Percentiles rank a stretch among this genome's conserved stretches.
phyloP scores from a whole-genome alignment of 2,888 invertebrate species.

The Odontomyia ornata region DNA sequence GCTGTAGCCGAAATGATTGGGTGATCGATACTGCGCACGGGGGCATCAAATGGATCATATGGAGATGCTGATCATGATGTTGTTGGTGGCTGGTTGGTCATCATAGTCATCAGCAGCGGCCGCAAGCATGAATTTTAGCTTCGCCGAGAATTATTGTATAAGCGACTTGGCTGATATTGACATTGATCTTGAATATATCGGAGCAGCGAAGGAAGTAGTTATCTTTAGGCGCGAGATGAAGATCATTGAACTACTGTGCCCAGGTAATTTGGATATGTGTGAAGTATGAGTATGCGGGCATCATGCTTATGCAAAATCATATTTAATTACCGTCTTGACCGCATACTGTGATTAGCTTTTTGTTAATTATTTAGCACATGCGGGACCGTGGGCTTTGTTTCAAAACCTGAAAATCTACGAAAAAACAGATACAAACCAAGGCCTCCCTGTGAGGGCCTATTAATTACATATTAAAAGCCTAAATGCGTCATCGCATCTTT shows the following conservation, averaged over 20 bases:
- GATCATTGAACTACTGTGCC: constrained; percentile 27
- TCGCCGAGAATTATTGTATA: neutral
- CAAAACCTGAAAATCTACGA: too few relatives aligned
- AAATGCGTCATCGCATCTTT: too few relatives aligned
- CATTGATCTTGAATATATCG: constrained; percentile 37
- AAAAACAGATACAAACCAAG: too few relatives aligned
- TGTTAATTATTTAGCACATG: too few relatives aligned
- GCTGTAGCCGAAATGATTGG: neutral
- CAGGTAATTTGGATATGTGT: neutral
- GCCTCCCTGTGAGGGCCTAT: too few relatives aligned
- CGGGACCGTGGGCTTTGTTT: too few relatives aligned
- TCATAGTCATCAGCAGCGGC: neutral
- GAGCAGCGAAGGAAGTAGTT: neutral
- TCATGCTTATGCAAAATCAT: neutral
- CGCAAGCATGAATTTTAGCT: neutral
- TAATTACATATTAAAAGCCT: too few relatives aligned
- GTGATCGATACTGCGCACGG: neutral
- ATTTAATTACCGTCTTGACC: too few relatives aligned
- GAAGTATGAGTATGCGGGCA: neutral
- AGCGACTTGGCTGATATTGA: constrained; percentile 1
- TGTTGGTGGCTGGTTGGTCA: neutral
- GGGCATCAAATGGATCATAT: neutral
- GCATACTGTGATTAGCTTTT: too few relatives aligned
- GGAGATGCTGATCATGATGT: constrained; percentile 14
- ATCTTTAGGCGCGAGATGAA: constrained; percentile 14